Evolutionary conservation across 37 sponge, comb jelly and placozoan genomes (phyloP).

Genomic region (Beroe ovata): DNA sequence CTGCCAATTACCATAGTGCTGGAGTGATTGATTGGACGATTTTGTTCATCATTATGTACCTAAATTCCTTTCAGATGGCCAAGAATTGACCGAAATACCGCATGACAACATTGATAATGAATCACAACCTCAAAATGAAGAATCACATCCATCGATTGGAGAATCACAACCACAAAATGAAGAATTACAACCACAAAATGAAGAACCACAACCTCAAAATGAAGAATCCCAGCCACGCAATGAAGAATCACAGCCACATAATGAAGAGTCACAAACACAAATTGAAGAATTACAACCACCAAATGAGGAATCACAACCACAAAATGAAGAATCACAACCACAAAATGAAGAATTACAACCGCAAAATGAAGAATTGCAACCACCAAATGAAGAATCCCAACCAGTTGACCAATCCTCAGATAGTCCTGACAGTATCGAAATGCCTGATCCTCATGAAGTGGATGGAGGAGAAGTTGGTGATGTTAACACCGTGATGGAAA

Average conservation of each 20-base stretch:
- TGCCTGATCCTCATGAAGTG: too few species aligned
- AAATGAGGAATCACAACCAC: slow-evolving; percentile 28
- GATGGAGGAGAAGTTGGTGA: too few species aligned
- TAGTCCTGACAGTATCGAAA: too few species aligned
- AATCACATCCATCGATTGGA: neutral
- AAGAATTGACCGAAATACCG: neutral
- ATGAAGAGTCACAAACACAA: slow-evolving; percentile 23
- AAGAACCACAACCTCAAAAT: slow-evolving; percentile 16
- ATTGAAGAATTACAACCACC: slow-evolving; percentile 25
- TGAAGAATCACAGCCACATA: slow-evolving; percentile 25
- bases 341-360: slow-evolving; percentile 8
- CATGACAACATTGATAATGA: neutral
- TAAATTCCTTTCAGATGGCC: slow-evolving; percentile 5
- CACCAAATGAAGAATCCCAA: slow-evolving; percentile 38
- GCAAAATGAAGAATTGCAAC: neutral
- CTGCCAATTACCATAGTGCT: too few species aligned
- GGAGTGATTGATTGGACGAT: too few species aligned
- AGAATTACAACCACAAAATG: slow-evolving; percentile 32
- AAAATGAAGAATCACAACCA: slow-evolving; percentile 43
- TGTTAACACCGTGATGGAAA: too few species aligned
- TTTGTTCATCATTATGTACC: too few species aligned
- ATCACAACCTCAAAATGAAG: neutral
- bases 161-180: slow-evolving; percentile 6
- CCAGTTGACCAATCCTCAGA: neutral
- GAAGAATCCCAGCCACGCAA: neutral